phyloP scores from a whole-genome alignment of 2,888 invertebrate genomes.

The Drosophila anomelani region DNA sequence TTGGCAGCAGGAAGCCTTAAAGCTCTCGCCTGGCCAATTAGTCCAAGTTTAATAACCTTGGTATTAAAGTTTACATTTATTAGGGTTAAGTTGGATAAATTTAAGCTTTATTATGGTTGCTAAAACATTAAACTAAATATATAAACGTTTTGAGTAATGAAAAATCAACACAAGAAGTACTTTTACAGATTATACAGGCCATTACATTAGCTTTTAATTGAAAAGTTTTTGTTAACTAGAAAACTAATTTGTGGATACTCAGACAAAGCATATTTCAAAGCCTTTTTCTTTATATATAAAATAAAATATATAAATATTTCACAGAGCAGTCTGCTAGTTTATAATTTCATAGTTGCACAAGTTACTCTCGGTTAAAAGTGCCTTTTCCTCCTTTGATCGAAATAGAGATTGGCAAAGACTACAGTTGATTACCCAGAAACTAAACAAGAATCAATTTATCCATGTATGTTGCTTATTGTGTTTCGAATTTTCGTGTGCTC shows the following conservation, averaged over 20 bases:
- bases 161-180: not conserved
- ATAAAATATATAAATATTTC: conserved; percentile 1
- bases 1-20: conserved; percentile 5
- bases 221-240: not conserved
- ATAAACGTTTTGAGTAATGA: not conserved
- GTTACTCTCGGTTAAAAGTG: not conserved
- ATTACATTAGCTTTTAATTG: not conserved
- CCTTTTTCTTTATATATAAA: not conserved
- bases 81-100: not conserved
- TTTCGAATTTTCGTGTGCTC: conserved; percentile 44
- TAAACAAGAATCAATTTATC: conserved; percentile 45
- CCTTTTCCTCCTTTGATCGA: conserved; percentile 29
- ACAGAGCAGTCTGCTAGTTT: not conserved
- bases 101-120: not conserved
- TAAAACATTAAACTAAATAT: too few species aligned
- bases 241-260: not conserved
- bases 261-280: not conserved
- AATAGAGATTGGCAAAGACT: conserved; percentile 22
- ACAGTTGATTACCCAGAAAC: conserved; percentile 41
- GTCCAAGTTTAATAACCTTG: conserved; percentile 4
- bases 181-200: too few species aligned
- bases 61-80: not conserved
- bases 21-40: not conserved
- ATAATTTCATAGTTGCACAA: conserved; percentile 14
- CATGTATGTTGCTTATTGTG: conserved; percentile 42